These are phyloP conservation scores for Prinia subflava DNA, from an alignment of 2,113 vertebrate genomes.

Conservation along the genomic window DNA sequence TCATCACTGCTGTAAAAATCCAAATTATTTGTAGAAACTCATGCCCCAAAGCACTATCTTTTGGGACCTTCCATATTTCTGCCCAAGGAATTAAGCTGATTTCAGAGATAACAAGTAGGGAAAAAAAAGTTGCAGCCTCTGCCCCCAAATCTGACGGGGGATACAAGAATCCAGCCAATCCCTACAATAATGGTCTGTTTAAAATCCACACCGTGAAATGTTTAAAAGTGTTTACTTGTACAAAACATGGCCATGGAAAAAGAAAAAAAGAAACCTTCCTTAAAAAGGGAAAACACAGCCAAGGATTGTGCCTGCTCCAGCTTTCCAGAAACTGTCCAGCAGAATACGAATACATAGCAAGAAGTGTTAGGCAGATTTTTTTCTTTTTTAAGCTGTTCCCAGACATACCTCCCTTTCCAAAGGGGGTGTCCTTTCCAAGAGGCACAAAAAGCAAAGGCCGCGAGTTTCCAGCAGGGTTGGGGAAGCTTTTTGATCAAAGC, in stretches of 20 bases:
- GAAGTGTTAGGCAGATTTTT: not conserved
- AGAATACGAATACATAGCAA: fast-evolving
- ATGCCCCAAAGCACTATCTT: not conserved
- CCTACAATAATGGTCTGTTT: not conserved
- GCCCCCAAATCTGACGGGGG: fast-evolving
- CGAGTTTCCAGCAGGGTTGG: not conserved
- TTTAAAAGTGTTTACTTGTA: slow-evolving; percentile 16
- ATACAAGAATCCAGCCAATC: not conserved
- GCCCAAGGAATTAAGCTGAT: not conserved
- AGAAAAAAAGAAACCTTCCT: not conserved
- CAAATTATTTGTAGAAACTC: not conserved
- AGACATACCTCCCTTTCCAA: not conserved
- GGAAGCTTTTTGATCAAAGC: not conserved
- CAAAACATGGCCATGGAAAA: not conserved
- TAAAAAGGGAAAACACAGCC: not conserved
- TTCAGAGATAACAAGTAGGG: not conserved
- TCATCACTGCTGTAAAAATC: not conserved
- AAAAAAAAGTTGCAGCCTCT: not conserved
- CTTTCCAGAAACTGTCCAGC: not conserved
- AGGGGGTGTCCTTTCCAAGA: not conserved
- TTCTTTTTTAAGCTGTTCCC: not conserved
- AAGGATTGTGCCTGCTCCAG: not conserved
- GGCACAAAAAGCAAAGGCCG: not conserved
- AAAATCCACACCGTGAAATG: not conserved
- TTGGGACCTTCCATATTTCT: not conserved